These are phyloP conservation scores for Limnothrissa miodon DNA, from an alignment of 2,113 vertebrate species.

Conservation along the genomic window DNA sequence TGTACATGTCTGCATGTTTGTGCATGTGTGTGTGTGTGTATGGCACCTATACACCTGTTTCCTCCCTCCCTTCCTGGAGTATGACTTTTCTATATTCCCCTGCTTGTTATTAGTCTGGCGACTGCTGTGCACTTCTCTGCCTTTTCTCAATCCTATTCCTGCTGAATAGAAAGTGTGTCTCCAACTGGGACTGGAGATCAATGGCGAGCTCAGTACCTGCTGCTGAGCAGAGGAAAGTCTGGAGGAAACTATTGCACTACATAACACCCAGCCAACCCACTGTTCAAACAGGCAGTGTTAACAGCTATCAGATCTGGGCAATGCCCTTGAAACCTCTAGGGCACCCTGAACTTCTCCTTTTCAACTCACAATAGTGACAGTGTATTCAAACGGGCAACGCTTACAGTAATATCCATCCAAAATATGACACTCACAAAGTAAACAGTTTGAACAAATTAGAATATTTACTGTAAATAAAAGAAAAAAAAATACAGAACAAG, in stretches of 20 bases:
- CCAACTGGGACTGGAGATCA: background rate
- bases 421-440: no score
- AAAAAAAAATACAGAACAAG: no score
- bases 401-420: background rate
- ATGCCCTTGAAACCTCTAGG: background rate
- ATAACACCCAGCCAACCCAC: background rate
- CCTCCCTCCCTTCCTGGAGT: background rate
- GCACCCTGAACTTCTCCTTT: background rate
- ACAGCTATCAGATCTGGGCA: background rate
- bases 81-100: background rate
- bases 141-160: background rate
- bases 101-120: background rate
- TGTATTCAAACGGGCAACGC: background rate
- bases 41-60: slow-evolving; percentile 5
- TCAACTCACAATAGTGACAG: background rate
- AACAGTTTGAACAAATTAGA: no score
- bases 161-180: background rate
- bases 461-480: no score
- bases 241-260: background rate
- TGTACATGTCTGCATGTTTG: background rate
- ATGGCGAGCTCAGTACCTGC: background rate
- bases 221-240: background rate
- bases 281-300: background rate
- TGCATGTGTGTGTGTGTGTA: background rate
- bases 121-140: background rate